phyloP scores from a whole-genome alignment of 2,797 vertebrate species.

The Typhlichthys eigenmanni region DNA sequence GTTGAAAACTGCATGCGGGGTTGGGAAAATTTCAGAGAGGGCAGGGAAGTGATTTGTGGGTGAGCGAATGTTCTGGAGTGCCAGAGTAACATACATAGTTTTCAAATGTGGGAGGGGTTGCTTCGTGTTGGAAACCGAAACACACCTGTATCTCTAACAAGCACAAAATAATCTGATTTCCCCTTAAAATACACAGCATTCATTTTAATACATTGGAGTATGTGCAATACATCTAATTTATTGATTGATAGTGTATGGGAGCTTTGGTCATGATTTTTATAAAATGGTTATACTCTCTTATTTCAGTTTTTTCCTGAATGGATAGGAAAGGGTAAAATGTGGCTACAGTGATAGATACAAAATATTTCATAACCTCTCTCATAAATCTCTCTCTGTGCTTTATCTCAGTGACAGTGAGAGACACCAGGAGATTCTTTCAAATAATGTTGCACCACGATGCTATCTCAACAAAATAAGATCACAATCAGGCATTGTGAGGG shows the following conservation, averaged over 20 bases:
- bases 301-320: background rate
- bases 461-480: constrained; percentile 1
- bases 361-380: constrained; percentile 25
- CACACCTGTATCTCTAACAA: too few species aligned
- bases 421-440: background rate
- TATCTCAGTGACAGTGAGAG: constrained; percentile 1
- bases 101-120: too few species aligned
- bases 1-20: too few species aligned
- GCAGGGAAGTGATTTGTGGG: too few species aligned
- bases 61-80: too few species aligned
- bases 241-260: background rate
- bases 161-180: too few species aligned
- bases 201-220: constrained; percentile 11
- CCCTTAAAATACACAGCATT: constrained; percentile 15
- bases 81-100: too few species aligned
- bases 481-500: constrained; percentile 49
- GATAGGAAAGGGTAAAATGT: constrained; percentile 1
- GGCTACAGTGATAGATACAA: constrained; percentile 15
- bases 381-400: constrained; percentile 53
- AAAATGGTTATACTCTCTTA: too few species aligned
- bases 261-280: constrained; percentile 22
- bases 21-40: too few species aligned
- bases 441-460: background rate
- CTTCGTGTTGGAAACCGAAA: too few species aligned
- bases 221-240: constrained; percentile 16